Evolutionary conservation across 2,797 vertebrate species (phyloP), one percentile per base, ranked within the genome.

Genomic region (Remorina albescens): DNA sequence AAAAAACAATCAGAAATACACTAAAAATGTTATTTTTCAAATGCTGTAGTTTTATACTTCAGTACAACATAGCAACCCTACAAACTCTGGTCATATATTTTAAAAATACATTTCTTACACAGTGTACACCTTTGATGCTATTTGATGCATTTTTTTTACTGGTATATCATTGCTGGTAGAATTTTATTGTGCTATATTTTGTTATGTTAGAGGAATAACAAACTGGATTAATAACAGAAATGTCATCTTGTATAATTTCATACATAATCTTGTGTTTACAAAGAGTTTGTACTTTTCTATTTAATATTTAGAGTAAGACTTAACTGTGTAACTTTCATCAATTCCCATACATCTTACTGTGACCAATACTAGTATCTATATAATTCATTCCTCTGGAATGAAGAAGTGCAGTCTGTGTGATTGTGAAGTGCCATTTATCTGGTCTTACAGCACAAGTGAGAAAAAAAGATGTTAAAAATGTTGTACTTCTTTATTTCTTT

Each of bases 241-340:
- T 46, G 3, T 62, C 44, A 53, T 26, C 12, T 23, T 76, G 8
- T 42, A 64, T 77, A 1, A 58, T 51, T 81, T 76, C 55, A 51
- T 34, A 54, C 57, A 44, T 66, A 56, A 19, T 15, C 46, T 75
- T 37, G 23, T 25, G 74, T 89, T 86, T 88, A 88, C 74, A 88
- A 62, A 87, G 80, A 82, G 37, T 62, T 56, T 76, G 78, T 72
- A 80, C 68, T 84, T 91, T 86, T 85, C 32, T 86, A 81, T 69
- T 9, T 74, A n/a, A 73, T 74, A 65, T 86, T 82, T 76, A 47
- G 62, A 26, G n/a, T n/a, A 57, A 56, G 0, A 68, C 37, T 23
- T 18, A 70, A 60, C 55, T 46, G 8, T 70, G 30, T 39, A 55
- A 65, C 36, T n/a, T 4, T 12, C 28, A 62, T 28, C 15, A 7